phyloP scores from a whole-genome alignment of 2,113 vertebrate genomes.

The western clawed frog (Xenopus tropicalis) region DNA sequence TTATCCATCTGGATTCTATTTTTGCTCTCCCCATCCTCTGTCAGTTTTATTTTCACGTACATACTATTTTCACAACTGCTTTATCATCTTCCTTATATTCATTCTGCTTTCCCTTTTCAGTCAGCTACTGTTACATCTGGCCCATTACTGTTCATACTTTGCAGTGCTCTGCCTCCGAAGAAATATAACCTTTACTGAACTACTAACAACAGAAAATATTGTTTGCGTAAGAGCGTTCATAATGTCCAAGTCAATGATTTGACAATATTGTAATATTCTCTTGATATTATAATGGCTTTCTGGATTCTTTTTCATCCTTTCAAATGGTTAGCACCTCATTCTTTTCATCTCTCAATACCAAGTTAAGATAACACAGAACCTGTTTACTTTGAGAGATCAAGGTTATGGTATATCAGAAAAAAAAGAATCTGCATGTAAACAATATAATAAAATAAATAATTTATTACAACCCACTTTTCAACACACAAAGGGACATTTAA shows the following conservation, averaged over 20 bases:
- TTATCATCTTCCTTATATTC: too few relatives aligned
- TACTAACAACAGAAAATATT: not conserved
- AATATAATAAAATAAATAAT: not conserved
- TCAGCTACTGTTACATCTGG: too few relatives aligned
- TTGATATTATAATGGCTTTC: conserved; percentile 9
- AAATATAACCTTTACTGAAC: too few relatives aligned
- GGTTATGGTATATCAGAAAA: conserved; percentile 10
- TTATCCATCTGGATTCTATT: too few relatives aligned
- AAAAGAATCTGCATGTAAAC: conserved; percentile 9
- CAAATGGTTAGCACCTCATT: not conserved
- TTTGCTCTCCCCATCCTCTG: too few relatives aligned
- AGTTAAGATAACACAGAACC: conserved; percentile 7
- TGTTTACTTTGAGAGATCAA: conserved; percentile 16
- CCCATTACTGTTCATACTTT: too few relatives aligned
- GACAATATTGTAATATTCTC: not conserved
- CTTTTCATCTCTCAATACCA: conserved; percentile 7
- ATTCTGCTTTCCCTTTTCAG: too few relatives aligned
- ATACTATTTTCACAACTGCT: too few relatives aligned
- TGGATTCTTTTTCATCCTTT: not conserved
- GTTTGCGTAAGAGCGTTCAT: not conserved
- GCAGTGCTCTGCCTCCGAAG: too few relatives aligned
- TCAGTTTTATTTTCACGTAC: too few relatives aligned
- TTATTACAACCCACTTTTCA: not conserved
- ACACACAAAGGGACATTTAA: not conserved
- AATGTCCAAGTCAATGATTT: conserved; percentile 1